Base-by-base conservation (phyloP, 1,140 invertebrate species). In the Drosophila kanapiae region DNA sequence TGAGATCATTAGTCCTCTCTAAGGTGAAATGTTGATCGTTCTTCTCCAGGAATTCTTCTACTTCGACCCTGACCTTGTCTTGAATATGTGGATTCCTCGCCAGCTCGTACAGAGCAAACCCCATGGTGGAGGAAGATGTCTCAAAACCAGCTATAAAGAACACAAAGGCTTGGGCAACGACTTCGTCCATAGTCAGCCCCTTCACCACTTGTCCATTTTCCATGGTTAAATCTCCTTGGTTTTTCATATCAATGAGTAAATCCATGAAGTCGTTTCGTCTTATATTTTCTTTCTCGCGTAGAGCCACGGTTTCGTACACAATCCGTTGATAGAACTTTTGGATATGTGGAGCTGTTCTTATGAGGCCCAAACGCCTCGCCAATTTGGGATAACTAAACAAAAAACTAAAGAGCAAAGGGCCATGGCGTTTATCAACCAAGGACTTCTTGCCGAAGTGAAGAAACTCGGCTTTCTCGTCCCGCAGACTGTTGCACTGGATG, bases 71-170 rank as follows among this genome's bases (percentile, higher is more conserved):
- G 1, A 95, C 62, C 74, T 93, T 94, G 6, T 95, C 92, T 71
- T 96, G 96, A 2, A 95, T 83, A 0, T 95, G 93, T 42, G 94
- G 94, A 82, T 96, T 91, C n/a, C 92, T 64, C 0, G 95, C 95
- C 57, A 96, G 84, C 64, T 95, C 94, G 75, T 95, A 95, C 0
- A 95, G 60, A 0, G 93, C 82, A 71, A 94, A 95, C 0, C 93
- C 84, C 64, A 96, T 93, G 1, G 94, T 93, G 4, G 93, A 93
- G 6, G 95, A 93, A 6, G 95, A 94, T 0, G 95, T 95, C 60
- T 96, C 96, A 77, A 94, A 96, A 13, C 95, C 95, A 42, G 95
- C 95, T 9, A 95, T 57, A 67, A 95, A 93, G 38, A 93, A 93
- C 0, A 88, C 42, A 60, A 93, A 93, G 0, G 79, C 91, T n/a